Evolutionary conservation across 2,888 invertebrate species (phyloP).

Genomic region (Tetramorium bicarinatum): DNA sequence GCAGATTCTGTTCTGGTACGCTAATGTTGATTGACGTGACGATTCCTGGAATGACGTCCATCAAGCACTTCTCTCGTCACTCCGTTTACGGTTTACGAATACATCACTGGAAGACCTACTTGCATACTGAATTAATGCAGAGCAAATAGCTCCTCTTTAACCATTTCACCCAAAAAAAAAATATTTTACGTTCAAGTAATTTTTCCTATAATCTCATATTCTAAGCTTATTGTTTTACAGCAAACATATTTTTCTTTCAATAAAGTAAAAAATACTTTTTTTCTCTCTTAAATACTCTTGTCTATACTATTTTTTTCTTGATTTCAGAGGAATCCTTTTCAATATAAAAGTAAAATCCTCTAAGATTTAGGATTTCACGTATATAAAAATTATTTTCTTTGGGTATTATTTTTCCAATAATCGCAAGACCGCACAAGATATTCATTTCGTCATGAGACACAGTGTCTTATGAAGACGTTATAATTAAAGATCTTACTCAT

Average conservation of each 20-base stretch:
- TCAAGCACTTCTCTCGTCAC: constrained; percentile 18
- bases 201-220: no score
- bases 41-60: constrained; percentile 21
- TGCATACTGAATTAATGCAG: neutral
- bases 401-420: neutral
- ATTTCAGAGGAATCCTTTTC: no score
- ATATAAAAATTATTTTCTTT: no score
- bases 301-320: no score
- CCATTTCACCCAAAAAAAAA: no score
- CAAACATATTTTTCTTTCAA: no score
- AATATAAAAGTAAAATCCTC: no score
- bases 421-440: neutral
- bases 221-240: no score
- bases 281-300: no score
- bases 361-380: no score
- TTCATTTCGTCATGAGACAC: neutral
- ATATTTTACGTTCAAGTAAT: no score
- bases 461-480: constrained; percentile 32
- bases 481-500: neutral
- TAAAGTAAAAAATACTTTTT: no score
- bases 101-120: neutral
- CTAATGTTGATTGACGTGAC: constrained; percentile 62
- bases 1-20: constrained; percentile 29
- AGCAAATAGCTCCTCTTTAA: neutral
- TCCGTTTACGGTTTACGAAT: neutral